phyloP scores from a whole-genome alignment of 2,888 invertebrate genomes.

The Diaprepes abbreviatus region DNA sequence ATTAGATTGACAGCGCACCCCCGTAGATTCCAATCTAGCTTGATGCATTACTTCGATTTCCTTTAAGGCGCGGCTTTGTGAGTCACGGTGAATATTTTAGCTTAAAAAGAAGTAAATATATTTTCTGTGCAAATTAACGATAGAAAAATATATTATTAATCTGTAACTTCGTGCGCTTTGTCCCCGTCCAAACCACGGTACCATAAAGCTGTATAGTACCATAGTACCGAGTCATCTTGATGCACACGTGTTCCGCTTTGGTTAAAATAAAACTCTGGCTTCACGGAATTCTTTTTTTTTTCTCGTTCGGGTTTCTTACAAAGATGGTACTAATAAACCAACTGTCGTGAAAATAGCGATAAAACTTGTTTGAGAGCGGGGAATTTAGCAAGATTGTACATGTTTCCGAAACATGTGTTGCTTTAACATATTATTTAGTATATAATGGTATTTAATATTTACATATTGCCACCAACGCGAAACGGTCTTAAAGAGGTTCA shows the following conservation, averaged over 20 bases:
- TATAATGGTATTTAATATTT: neutral
- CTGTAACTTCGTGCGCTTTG: constrained; percentile 30
- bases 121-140: no score
- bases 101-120: no score
- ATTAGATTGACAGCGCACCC: constrained; percentile 17
- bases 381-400: constrained; percentile 13
- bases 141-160: no score
- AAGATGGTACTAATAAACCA: constrained; percentile 43
- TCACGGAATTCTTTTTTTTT: constrained; percentile 47
- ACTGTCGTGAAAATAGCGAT: constrained; percentile 40
- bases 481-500: no score
- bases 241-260: constrained; percentile 49
- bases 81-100: no score
- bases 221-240: constrained; percentile 50
- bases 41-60: constrained; percentile 8
- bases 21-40: constrained; percentile 10
- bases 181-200: constrained; percentile 23
- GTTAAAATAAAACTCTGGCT: constrained; percentile 37
- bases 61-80: constrained; percentile 5
- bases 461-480: neutral
- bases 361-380: neutral
- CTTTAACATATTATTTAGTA: neutral
- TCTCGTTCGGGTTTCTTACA: constrained; percentile 29
- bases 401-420: constrained; percentile 7
- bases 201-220: constrained; percentile 48